Base-by-base conservation (phyloP, 2,797 vertebrate genomes). In the Cryptoblepharus egeriae region DNA sequence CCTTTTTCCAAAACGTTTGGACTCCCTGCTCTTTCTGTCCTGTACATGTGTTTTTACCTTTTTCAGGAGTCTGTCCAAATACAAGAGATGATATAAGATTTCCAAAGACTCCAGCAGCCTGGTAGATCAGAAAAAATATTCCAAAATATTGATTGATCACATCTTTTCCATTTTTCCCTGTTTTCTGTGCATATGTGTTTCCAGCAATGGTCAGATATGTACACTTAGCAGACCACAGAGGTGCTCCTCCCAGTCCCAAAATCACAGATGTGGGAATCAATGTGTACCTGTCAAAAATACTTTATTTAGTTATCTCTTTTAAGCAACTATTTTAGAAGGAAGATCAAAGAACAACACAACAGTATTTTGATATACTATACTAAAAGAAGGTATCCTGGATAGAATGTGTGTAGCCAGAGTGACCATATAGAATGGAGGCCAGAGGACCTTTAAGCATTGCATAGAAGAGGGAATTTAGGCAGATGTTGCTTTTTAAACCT, bases 81-180 rank as follows among this genome's bases (percentile, higher is more conserved):
- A 99, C 97, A 85, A 99, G 95, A 0, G 98, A 99, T 1, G 98
- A 99, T 92, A 99, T 97, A 88, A 99, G 96, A 94, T 99, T 99
- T 78, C 98, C 98, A 97, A 97, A 99, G 67, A 99, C 96, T 0
- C 96, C 97, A 0, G 98, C 97, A 0, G 97, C 98, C 93, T 99
- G 98, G 75, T 98, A 98, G 81, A 99, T 95, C 88, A 99, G 96
- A 78, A 99, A 99, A 95, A 99, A 99, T 90, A 98, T 88, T 80
- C 98, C 98, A 13, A 99, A 99, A 87, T 98, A 99, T 18, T 96
- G 96, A 96, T 95, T 99, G 90, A 99, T 96, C 75, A 98, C 39
- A 3, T 99, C 97, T 11, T 95, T 93, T 79, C 95, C 93, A 26
- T 77, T 93, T 77, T 96, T 96, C 10, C 95, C 96, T 0, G 92